Evolutionary conservation across 2,888 invertebrate species (phyloP).

Genomic region (Chydorus sphaericus): DNA sequence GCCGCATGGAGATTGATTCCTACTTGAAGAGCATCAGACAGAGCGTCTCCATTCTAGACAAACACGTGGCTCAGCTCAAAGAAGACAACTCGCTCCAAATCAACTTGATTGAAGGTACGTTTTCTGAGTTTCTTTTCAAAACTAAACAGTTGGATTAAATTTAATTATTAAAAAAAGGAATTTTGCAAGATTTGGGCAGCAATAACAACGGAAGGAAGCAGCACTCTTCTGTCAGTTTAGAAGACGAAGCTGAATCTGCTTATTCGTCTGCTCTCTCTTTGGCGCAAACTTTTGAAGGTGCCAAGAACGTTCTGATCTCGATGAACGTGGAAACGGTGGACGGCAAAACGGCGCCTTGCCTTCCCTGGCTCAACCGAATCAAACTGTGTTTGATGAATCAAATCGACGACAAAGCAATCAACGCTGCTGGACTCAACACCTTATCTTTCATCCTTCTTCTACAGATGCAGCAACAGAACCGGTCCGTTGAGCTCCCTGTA

Average conservation of each 20-base stretch:
- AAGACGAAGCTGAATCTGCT: background rate
- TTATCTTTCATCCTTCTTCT: background rate
- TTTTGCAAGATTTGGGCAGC: background rate
- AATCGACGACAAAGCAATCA: background rate
- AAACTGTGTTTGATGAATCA: background rate
- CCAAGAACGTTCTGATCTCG: background rate
- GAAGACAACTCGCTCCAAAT: background rate
- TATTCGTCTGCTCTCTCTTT: background rate
- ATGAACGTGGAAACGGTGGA: background rate
- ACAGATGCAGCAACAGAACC: background rate
- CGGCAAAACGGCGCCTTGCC: background rate
- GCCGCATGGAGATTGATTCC: background rate
- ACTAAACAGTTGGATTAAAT: background rate
- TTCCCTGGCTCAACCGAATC: background rate
- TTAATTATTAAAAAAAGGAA: background rate
- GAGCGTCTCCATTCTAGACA: background rate
- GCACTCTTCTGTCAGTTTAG: background rate
- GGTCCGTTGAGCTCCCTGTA: background rate
- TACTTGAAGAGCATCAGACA: background rate
- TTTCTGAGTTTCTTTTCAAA: background rate
- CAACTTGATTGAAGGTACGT: background rate
- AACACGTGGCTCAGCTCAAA: slow-evolving; percentile 1
- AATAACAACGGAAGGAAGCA: too few species aligned
- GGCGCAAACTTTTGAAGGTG: background rate
- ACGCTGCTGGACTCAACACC: background rate